phyloP scores from a whole-genome alignment of 23 tunicate species.

The Diplosoma virens region DNA sequence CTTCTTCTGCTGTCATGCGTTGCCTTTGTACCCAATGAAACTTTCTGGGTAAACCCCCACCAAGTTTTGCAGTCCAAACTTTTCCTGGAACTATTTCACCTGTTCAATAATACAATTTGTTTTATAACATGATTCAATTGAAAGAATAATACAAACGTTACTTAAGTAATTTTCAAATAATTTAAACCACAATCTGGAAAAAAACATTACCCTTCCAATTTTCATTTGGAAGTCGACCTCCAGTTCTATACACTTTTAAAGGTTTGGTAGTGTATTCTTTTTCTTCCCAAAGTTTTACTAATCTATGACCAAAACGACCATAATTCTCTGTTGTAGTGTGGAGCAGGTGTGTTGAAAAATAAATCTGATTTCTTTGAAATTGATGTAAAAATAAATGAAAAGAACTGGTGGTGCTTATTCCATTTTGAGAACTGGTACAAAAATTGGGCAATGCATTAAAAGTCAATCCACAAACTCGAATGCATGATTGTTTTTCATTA shows the following conservation, averaged over 20 bases:
- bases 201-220: constrained; percentile 32
- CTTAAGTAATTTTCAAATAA: too few relatives aligned
- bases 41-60: constrained; percentile 66
- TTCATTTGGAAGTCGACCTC: constrained; percentile 63
- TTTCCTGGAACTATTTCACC: constrained; percentile 68
- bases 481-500: too few relatives aligned
- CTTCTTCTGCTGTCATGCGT: constrained; percentile 68
- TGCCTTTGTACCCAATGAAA: constrained; percentile 75
- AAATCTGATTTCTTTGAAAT: too few relatives aligned
- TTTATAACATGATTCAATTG: too few relatives aligned
- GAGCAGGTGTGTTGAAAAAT: too few relatives aligned
- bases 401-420: not conserved
- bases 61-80: constrained; percentile 75
- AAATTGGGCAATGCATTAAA: too few relatives aligned
- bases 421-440: too few relatives aligned
- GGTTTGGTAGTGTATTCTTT: constrained; percentile 78
- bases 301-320: constrained; percentile 85
- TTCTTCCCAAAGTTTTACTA: constrained; percentile 86
- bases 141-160: too few relatives aligned
- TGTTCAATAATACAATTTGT: not conserved
- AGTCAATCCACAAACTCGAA: too few relatives aligned
- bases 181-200: not conserved
- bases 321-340: not conserved
- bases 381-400: not conserved
- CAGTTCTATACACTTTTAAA: constrained; percentile 69